These are phyloP conservation scores for Periplaneta americana DNA, from an alignment of 1,140 invertebrate genomes.

Conservation along the genomic window DNA sequence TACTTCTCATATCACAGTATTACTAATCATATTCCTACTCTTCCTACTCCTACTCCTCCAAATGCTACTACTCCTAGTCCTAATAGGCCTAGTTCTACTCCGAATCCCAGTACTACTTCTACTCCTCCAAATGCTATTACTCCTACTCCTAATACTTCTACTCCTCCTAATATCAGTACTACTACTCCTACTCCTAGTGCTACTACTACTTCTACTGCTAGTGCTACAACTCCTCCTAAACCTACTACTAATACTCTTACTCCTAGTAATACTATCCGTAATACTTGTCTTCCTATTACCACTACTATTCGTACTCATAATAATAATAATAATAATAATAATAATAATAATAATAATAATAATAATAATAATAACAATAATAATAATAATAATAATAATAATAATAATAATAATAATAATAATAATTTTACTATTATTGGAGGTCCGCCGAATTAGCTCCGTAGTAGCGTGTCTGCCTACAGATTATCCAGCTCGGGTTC, in stretches of 20 bases:
- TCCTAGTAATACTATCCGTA: background rate
- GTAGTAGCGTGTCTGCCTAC: too few species aligned
- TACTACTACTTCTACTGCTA: background rate
- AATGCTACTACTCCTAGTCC: background rate
- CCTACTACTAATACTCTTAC: background rate
- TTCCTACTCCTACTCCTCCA: background rate
- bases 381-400: too few species aligned
- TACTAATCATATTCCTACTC: background rate
- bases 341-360: background rate
- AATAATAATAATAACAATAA: too few species aligned
- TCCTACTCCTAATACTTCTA: background rate
- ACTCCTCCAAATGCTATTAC: too few species aligned
- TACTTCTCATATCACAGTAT: background rate
- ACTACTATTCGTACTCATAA: background rate
- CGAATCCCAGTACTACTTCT: too few species aligned
- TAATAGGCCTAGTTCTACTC: background rate
- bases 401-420: too few species aligned
- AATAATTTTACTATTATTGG: too few species aligned
- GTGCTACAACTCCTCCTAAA: background rate
- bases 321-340: background rate
- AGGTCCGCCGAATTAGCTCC: too few species aligned
- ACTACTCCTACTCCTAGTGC: background rate
- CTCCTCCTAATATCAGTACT: background rate
- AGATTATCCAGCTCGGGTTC: too few species aligned
- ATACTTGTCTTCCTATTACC: background rate